Base-by-base conservation (phyloP, 2,113 vertebrate genomes). In the Lepus timidus region DNA sequence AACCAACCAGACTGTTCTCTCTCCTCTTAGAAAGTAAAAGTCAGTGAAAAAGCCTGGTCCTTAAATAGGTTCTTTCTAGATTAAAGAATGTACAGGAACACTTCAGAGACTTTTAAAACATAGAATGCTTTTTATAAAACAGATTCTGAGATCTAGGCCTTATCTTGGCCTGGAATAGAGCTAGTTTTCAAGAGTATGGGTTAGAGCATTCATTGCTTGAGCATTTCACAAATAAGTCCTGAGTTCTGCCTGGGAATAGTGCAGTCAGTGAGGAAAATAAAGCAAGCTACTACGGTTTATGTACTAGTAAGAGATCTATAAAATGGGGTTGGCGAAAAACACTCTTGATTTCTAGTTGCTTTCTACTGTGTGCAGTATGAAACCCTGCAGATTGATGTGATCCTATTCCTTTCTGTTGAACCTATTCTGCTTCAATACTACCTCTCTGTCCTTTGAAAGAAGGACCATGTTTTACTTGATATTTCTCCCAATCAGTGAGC, bases 391-490 rank as follows among this genome's bases (percentile, higher is more conserved):
- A 74, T 74, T 86, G 71, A 55, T 61, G 51, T 36, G 33, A 31
- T 62, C 31, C 79, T 51, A 7, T 31, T 87, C 39, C 44, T 62
- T 81, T 36, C 6, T 51, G 14, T 19, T 44, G 52, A 91, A 52
- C 31, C 31, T 13, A 7, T 92, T 93, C 36, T 85, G 10, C 27
- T 93, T 86, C 14, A 33, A 0, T 82, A 39, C 58, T 44, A 64
- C 4, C 79, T 76, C 49, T 86, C 23, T 92, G 19, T 25, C 13
- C 29, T 94, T 88, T 82, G 65, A 96, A 71, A 31, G 44, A 88
- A 95, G 55, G 74, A n/a, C 64, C 31, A 22, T 44, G 7, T 88
- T 95, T 96, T 93, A 44, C 19, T 85, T 82, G 74, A 23, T 71
- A 33, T 62, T 65, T 90, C 65, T 90, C 22, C 27, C n/a, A 39